Evolutionary conservation across 2,113 vertebrate species (phyloP).

Genomic region (Tor tambroides): DNA sequence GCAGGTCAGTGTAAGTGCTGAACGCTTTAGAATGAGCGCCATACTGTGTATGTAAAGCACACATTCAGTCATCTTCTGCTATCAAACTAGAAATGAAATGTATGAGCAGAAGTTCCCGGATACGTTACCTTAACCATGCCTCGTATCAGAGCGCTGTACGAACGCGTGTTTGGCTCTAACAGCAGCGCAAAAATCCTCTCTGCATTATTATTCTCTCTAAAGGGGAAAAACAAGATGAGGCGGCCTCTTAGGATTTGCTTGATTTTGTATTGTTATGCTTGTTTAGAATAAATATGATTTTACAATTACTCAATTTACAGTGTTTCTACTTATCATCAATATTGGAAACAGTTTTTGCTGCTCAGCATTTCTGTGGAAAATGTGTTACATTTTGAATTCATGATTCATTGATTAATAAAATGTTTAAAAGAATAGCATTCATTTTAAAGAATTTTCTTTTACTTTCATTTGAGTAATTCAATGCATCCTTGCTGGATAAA

Average conservation of each 20-base stretch:
- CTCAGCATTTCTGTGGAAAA: too few species aligned
- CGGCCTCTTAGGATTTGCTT: neutral
- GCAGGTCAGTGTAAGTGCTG: constrained; percentile 80
- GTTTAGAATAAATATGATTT: neutral
- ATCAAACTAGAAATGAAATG: neutral
- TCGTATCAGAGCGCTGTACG: constrained; percentile 89
- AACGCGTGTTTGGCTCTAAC: constrained; percentile 83
- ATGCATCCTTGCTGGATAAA: too few species aligned
- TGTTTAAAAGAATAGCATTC: too few species aligned
- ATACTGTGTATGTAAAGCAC: constrained; percentile 73
- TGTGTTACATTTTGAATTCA: too few species aligned
- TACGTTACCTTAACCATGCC: constrained; percentile 91
- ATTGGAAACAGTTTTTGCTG: too few species aligned
- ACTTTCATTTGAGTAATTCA: too few species aligned
- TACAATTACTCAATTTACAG: too few species aligned
- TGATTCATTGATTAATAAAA: too few species aligned
- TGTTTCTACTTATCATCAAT: too few species aligned
- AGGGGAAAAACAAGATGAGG: neutral
- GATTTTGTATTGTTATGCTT: too few species aligned
- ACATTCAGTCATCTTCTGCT: neutral
- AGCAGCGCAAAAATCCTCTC: constrained; percentile 92
- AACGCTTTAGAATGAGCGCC: constrained; percentile 81
- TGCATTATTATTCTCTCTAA: constrained; percentile 85
- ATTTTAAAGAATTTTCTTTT: too few species aligned
- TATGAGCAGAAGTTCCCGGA: too few species aligned